phyloP scores from a whole-genome alignment of 2,797 vertebrate genomes.

The Telmatherina bonti region DNA sequence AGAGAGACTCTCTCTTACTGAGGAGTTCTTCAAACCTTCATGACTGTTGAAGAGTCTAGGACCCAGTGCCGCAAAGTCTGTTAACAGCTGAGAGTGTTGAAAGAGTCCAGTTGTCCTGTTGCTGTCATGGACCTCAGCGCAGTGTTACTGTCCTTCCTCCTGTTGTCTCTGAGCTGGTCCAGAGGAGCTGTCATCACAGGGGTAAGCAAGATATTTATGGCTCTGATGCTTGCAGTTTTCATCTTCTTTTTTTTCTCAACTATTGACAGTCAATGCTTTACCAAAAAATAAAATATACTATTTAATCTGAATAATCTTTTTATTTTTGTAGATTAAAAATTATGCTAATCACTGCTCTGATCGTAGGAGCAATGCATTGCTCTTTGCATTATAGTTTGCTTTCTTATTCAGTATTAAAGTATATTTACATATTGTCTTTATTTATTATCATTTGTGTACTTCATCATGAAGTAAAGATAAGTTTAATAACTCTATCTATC shows the following conservation, averaged over 20 bases:
- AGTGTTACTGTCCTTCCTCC: slow-evolving; percentile 78
- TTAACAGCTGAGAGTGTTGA: slow-evolving; percentile 30
- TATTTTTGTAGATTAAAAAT: background rate
- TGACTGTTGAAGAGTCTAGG: slow-evolving; percentile 47
- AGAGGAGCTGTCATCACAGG: slow-evolving; percentile 91
- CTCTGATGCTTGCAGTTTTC: background rate
- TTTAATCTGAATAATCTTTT: background rate
- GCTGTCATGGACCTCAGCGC: slow-evolving; percentile 81
- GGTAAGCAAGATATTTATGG: slow-evolving; percentile 81
- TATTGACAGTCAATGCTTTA: background rate
- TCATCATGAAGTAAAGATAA: too few relatives aligned
- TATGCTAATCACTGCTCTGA: background rate
- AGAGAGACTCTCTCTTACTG: slow-evolving; percentile 40
- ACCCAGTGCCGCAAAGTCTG: slow-evolving; percentile 37
- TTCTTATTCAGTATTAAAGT: background rate
- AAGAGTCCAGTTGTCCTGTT: slow-evolving; percentile 59
- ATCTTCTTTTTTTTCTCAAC: too few relatives aligned
- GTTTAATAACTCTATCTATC: too few relatives aligned
- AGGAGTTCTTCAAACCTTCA: slow-evolving; percentile 62
- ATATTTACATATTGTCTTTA: background rate
- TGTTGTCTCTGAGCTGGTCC: slow-evolving; percentile 83
- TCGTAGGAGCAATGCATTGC: too few relatives aligned
- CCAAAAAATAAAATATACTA: background rate
- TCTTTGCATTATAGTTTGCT: background rate
- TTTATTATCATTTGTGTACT: background rate